Evolutionary conservation across 1,140 invertebrate genomes (phyloP), one percentile per base, ranked within the genome.

Genomic region (Pemphigus obesinymphae): DNA sequence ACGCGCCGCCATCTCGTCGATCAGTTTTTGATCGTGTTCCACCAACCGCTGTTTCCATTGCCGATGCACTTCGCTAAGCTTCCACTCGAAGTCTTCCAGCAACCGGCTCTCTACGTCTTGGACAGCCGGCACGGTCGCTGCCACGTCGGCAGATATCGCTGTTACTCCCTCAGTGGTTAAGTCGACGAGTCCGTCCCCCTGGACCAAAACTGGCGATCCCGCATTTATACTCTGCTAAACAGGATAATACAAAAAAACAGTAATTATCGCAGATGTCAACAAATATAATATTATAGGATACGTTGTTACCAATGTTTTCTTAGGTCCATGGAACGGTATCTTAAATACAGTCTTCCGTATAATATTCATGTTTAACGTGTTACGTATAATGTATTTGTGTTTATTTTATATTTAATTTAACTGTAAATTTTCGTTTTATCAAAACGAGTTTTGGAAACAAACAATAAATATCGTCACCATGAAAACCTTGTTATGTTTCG

Each of bases 1-100:
- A 1, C 45, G 45, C 17, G 0, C 29, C 0, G 17, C 26, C 70
- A 73, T 20, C 17, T 50, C 70, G 0, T 50, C 45, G 17, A 29
- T 15, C 29, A 50, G 2, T 7, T n/a, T 31, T 1, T 10, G 26
- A 2, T 73, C 70, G 17, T 31, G 15, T 3, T 73, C 70, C 8
- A 17, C 45, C 29, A 73, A 6, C 4, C 70, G 70, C 0, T 2
- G 26, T 50, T 73, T 73, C 70, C 70, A 73, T 4, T 73, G 70
- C 17, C 70, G 70, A 3, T 73, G 43, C 3, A 73, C 70, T 26
- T 73, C 70, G 26, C 70, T 73, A 2, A 73, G 26, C 20, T 73
- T 73, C 70, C 70, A 73, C 29, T 73, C 70, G 26, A 73, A 73
- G 29, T 73, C 70, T 13, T 73, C 70, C 7, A 73, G 17, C 17